These are phyloP conservation scores for Drosophila aff. DNA, from an alignment of 1,140 invertebrate genomes.

Conservation along the genomic window DNA sequence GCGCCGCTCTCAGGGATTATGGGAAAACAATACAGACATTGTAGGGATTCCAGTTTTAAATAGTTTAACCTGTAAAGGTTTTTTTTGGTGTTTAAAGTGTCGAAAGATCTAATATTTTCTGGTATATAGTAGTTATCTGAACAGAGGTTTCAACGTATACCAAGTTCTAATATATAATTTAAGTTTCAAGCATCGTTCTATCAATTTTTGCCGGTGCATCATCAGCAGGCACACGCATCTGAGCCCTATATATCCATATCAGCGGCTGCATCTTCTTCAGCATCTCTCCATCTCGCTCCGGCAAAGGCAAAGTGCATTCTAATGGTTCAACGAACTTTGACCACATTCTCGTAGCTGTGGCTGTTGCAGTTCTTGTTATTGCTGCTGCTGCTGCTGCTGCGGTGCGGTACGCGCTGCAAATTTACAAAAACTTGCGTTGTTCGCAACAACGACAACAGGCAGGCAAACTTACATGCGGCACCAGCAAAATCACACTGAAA, in stretches of 20 bases:
- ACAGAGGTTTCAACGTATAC: neutral
- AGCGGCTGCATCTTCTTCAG: conserved; percentile 20
- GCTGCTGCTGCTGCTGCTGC: conserved; percentile 13
- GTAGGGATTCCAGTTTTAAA: neutral
- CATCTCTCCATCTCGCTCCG: conserved; percentile 1
- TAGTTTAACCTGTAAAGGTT: neutral
- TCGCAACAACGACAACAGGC: conserved; percentile 21
- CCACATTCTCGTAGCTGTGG: conserved; percentile 61
- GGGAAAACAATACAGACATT: neutral
- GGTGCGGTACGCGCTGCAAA: conserved; percentile 55
- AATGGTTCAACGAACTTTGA: conserved; percentile 76
- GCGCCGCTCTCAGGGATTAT: neutral
- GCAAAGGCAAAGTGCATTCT: conserved; percentile 56
- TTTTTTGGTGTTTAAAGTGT: too few species aligned
- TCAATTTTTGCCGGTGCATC: conserved; percentile 18
- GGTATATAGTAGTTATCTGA: neutral
- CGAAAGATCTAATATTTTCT: neutral
- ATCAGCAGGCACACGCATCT: conserved; percentile 6
- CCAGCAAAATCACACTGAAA: conserved; percentile 10
- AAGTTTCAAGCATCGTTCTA: neutral
- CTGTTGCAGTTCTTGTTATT: conserved; percentile 31
- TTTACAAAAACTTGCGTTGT: conserved; percentile 50
- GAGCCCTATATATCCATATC: conserved; percentile 12
- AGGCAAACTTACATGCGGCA: conserved; percentile 21
- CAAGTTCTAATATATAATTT: neutral